Percentiles rank a stretch among this genome's conserved stretches.
phyloP scores from a whole-genome alignment of 2,797 vertebrate species.

The Margarornis squamiger region DNA sequence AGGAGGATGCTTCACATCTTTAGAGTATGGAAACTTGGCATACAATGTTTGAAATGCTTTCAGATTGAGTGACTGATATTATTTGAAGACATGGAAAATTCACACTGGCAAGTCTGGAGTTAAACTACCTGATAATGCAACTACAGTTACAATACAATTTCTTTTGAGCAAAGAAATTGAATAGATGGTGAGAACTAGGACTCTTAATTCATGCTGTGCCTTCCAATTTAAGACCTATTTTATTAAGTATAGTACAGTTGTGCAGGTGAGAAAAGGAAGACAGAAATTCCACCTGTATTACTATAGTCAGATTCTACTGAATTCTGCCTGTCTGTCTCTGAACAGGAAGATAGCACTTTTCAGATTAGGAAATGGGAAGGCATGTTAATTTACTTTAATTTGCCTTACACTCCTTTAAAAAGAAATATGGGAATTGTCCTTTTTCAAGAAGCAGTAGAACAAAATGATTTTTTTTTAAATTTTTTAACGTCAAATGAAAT shows the following conservation, averaged over 20 bases:
- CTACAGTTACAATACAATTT: not conserved
- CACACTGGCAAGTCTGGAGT: not conserved
- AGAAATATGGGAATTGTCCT: not conserved
- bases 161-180: not conserved
- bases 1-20: not conserved
- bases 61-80: not conserved
- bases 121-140: not conserved
- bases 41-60: not conserved
- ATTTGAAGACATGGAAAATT: not conserved
- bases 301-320: not conserved
- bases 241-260: not conserved
- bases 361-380: not conserved
- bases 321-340: not conserved
- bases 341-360: not conserved
- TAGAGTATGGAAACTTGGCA: not conserved
- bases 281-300: not conserved
- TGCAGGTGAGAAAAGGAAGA: not conserved
- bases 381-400: not conserved
- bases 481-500: not conserved
- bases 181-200: not conserved
- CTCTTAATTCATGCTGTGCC: not conserved
- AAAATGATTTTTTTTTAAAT: not conserved
- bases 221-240: conserved; percentile 1
- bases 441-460: not conserved
- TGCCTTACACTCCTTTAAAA: not conserved